These are phyloP conservation scores for Melanotaenia parkinsoni DNA, from an alignment of 2,797 vertebrate species.

Conservation along the genomic window DNA sequence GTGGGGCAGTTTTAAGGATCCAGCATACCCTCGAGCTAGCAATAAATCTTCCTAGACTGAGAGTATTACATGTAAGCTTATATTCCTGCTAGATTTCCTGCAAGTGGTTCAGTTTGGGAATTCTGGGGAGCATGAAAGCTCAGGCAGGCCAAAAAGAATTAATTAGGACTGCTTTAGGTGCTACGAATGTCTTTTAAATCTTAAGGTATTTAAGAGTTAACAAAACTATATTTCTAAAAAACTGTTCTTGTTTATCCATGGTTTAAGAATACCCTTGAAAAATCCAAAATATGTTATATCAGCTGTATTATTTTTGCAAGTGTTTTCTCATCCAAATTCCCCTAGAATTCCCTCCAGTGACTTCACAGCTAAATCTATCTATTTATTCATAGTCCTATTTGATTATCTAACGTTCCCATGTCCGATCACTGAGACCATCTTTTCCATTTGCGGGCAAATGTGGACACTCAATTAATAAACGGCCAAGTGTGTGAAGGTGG, in stretches of 20 bases:
- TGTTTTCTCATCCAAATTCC: constrained; percentile 72
- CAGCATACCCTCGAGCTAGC: constrained; percentile 44
- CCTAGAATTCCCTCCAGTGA: constrained; percentile 65
- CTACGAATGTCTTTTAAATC: neutral
- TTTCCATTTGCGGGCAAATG: constrained; percentile 59
- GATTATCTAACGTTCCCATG: constrained; percentile 62
- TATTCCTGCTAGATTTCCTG: constrained; percentile 43
- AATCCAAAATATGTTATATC: constrained; percentile 7
- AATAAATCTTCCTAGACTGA: constrained; percentile 58
- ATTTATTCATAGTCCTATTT: constrained; percentile 49
- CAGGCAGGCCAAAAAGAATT: constrained; percentile 25
- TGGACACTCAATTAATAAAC: constrained; percentile 59
- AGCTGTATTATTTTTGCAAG: constrained; percentile 29
- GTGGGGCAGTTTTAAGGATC: constrained; percentile 51
- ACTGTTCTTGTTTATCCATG: neutral
- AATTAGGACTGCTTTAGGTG: neutral
- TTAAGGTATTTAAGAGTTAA: neutral
- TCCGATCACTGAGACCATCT: constrained; percentile 51
- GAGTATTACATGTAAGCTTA: constrained; percentile 62
- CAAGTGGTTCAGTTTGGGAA: constrained; percentile 45
- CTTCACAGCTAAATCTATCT: constrained; percentile 24
- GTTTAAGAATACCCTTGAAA: neutral
- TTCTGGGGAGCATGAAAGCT: constrained; percentile 53
- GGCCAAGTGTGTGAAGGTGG: constrained; percentile 43
- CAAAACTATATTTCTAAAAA: neutral